Conservation (phyloP, 1,140 invertebrate genomes). For the Spodoptera litura region DNA sequence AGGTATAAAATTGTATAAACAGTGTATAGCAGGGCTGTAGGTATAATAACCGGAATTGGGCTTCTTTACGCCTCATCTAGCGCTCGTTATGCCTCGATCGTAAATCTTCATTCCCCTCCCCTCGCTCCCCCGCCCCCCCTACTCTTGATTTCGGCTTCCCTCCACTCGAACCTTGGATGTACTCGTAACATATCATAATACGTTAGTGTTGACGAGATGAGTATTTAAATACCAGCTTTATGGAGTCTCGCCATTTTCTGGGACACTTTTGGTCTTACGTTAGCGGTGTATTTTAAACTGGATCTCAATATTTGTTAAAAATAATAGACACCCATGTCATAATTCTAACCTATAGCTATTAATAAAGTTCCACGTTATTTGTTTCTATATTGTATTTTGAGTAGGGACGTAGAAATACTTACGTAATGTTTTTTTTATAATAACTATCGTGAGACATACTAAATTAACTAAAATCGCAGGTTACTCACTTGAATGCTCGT, state of each 20-base stretch:
- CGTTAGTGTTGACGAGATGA: conserved; percentile 50
- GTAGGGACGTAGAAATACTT: no score
- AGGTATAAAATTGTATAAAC: conserved; percentile 30
- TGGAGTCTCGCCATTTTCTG: conserved; percentile 1
- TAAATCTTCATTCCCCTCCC: conserved; percentile 82
- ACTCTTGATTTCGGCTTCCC: conserved; percentile 62
- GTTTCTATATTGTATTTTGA: no score
- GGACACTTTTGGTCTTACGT: conserved; percentile 6
- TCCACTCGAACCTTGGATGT: conserved; percentile 74
- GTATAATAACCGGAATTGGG: conserved; percentile 83
- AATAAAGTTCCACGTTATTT: no score
- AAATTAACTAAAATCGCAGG: no score
- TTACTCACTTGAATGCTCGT: no score
- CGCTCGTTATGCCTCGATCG: conserved; percentile 81
- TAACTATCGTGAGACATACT: no score
- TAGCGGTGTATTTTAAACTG: not conserved
- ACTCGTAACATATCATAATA: conserved; percentile 67
- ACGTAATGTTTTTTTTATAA: no score
- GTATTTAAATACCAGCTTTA: conserved; percentile 37
- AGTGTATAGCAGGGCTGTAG: conserved; percentile 50
- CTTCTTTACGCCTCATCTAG: conserved; percentile 85
- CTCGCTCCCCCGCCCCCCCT: conserved; percentile 47
- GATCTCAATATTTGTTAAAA: no score
- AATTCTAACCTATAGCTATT: no score
- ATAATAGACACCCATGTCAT: no score